These are phyloP conservation scores for Bos indicus DNA, from an alignment of 2,113 vertebrate genomes.

Conservation along the genomic window DNA sequence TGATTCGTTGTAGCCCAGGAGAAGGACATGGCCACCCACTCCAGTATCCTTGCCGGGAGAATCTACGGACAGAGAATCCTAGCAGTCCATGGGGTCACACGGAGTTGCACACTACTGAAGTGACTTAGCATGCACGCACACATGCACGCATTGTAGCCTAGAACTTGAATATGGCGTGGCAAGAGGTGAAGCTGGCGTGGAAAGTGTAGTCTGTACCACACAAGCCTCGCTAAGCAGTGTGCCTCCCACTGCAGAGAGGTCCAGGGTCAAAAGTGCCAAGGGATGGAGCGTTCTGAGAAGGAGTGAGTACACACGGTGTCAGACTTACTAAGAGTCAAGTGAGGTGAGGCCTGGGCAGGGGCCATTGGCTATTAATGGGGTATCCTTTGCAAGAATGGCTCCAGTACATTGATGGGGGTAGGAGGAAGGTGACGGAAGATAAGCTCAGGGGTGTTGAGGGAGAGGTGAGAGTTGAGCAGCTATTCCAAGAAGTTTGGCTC, in stretches of 20 bases:
- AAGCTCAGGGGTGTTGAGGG: not conserved
- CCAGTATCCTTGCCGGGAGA: not conserved
- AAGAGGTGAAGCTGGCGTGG: not conserved
- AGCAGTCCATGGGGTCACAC: not conserved
- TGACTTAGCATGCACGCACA: not conserved
- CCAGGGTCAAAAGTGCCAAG: not conserved
- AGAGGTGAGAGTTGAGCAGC: not conserved
- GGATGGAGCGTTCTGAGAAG: not conserved
- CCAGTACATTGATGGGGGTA: not conserved
- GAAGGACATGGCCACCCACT: not conserved
- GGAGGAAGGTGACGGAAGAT: not conserved
- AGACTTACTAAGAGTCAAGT: not conserved
- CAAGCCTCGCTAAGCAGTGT: not conserved
- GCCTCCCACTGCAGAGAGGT: not conserved
- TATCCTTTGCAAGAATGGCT: not conserved
- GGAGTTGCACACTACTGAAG: not conserved
- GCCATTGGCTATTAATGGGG: not conserved
- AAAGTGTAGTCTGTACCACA: not conserved
- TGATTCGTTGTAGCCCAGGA: not conserved
- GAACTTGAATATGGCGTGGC: not conserved
- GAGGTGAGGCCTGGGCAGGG: not conserved
- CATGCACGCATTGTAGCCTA: accelerated
- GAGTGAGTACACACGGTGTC: not conserved
- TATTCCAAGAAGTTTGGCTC: not conserved
- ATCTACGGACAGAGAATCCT: not conserved